Base-by-base conservation (phyloP, 2,888 invertebrate genomes). In the Caenorhabditis zanzibari region DNA sequence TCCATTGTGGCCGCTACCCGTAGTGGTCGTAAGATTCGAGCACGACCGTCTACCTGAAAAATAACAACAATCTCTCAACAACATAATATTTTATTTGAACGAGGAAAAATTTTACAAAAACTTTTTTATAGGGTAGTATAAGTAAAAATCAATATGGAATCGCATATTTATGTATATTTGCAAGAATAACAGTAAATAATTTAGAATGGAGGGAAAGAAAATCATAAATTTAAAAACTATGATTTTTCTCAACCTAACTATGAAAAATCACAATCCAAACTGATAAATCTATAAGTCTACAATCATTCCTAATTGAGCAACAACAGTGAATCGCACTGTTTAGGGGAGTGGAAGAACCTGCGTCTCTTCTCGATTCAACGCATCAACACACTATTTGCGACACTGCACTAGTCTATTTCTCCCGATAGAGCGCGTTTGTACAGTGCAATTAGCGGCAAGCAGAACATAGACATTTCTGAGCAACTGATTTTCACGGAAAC, bases 11-110 rank as follows among this genome's bases (percentile, higher is more conserved):
- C n/a, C n/a, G n/a, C 26, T 26, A 5, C 66, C 41, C 80, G 73
- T 14, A 80, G 66, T 26, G 80, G 80, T n/a, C 80, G 71, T 19
- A 80, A 44, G 19, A 80, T 80, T 24, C 80, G 80, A 47, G 80
- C 80, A n/a, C 80, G 73, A 38, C 80, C 80, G 73, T 80, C 80
- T 52, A 80, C 47, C 80, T 80, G 59, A 12, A 76, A 74, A 47
- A 10, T 10, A 10, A 10, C 9, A 38, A 38, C 6, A 2, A 10
- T 38, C 38, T n/a, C n/a, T n/a, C n/a, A n/a, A n/a, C n/a, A n/a
- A n/a, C 38, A 38, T 10, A 38, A 12, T 2, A 12, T 38, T 24
- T n/a, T 22, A 41, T 19, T 28, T 24, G 47, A 26, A 28, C 28
- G 10, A 26, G n/a, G n/a, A n/a, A n/a, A n/a, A n/a, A 24, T 26